A percentile compares a stretch with the other conserved stretches of the same genome.
phyloP scores from a whole-genome alignment of 2,888 invertebrate species.

The Volucella inanis region DNA sequence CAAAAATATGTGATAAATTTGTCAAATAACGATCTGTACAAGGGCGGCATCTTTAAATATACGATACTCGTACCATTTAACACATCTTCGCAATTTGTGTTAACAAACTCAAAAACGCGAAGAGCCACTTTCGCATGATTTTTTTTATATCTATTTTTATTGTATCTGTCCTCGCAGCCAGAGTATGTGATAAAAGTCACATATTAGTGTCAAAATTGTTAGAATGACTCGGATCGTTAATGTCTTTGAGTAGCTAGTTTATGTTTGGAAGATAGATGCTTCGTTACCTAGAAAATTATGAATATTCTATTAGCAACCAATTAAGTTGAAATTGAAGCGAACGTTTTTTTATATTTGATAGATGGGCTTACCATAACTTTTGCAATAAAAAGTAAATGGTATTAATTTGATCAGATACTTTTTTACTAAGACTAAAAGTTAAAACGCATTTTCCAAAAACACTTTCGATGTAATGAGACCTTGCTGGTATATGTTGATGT shows the following conservation, averaged over 20 bases:
- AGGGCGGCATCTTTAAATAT: constrained; percentile 3
- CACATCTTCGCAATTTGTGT: constrained; percentile 59
- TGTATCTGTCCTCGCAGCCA: not conserved
- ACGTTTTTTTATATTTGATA: not conserved
- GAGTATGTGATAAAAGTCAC: constrained; percentile 48
- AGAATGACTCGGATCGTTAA: constrained; percentile 7
- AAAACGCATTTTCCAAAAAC: not conserved
- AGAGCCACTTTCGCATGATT: constrained; percentile 28
- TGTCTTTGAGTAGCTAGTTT: constrained; percentile 28
- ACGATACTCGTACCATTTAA: constrained; percentile 11
- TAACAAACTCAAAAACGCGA: constrained; percentile 24
- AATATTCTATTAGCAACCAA: not conserved
- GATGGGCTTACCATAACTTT: not conserved
- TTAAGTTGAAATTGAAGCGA: constrained; percentile 2
- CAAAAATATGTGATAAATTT: constrained; percentile 1
- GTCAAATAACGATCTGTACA: constrained; percentile 19
- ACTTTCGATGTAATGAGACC: not conserved
- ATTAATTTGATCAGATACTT: constrained; percentile 33
- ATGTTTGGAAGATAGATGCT: constrained; percentile 1
- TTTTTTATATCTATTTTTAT: not conserved
- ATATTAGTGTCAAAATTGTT: constrained; percentile 39
- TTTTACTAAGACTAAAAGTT: constrained; percentile 1
- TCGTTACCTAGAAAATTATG: constrained; percentile 2
- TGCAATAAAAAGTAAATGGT: not conserved
- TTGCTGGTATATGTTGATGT: too few relatives aligned